Evolutionary conservation across 2,797 vertebrate species (phyloP).

Genomic region (Phoebastria nigripes): DNA sequence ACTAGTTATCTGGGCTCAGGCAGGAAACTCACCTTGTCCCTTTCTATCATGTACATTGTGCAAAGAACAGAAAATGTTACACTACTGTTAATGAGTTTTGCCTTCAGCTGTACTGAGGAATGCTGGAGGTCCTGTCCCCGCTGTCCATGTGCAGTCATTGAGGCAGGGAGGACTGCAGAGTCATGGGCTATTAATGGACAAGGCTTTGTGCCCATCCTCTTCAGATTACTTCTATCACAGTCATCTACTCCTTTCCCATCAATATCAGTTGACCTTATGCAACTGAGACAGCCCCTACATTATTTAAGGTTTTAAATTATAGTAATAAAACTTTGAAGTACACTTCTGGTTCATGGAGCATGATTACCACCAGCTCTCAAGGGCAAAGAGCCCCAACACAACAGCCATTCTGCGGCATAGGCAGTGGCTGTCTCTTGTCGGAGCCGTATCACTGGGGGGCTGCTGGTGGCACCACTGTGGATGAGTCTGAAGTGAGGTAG

Average conservation of each 20-base stretch:
- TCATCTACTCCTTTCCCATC: not conserved
- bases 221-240: not conserved
- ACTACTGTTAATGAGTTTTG: not conserved
- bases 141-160: not conserved
- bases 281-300: not conserved
- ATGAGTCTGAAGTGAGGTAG: not conserved
- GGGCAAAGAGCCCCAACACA: not conserved
- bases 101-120: not conserved
- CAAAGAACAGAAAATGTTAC: not conserved
- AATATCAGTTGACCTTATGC: constrained; percentile 4
- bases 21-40: not conserved
- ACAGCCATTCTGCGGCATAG: not conserved
- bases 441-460: accelerated
- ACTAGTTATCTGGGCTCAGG: not conserved
- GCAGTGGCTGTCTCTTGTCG: not conserved
- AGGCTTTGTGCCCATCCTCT: not conserved
- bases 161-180: not conserved
- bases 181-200: constrained; percentile 21
- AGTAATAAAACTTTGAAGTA: not conserved
- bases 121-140: not conserved
- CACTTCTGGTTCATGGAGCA: not conserved
- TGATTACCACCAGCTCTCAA: constrained; percentile 6
- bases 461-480: not conserved
- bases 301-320: constrained; percentile 25
- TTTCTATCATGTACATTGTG: not conserved